Evolutionary conservation across 2,888 invertebrate genomes (phyloP).

Genomic region (Lomographa bimaculata): DNA sequence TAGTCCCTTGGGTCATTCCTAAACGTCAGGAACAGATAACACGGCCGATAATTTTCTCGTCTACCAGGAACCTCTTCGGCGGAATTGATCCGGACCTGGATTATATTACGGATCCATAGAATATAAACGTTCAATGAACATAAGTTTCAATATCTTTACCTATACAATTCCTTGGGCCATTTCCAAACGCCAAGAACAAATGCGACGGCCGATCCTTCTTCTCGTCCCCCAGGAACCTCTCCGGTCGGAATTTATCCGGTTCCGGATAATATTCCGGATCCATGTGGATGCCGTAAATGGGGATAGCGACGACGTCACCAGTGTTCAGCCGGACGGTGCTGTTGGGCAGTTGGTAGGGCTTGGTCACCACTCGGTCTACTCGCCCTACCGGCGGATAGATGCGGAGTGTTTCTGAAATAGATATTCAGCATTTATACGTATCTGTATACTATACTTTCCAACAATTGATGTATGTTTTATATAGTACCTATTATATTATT

Average conservation of each 20-base stretch:
- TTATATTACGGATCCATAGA: too few species aligned
- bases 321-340: slow-evolving; percentile 66
- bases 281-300: slow-evolving; percentile 78
- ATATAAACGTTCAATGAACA: too few species aligned
- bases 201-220: slow-evolving; percentile 74
- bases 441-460: too few species aligned
- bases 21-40: too few species aligned
- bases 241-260: slow-evolving; percentile 78
- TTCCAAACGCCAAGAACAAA: slow-evolving; percentile 80
- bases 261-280: slow-evolving; percentile 82
- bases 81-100: too few species aligned
- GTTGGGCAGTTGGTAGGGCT: slow-evolving; percentile 78
- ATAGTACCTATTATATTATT: too few species aligned
- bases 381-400: slow-evolving; percentile 81
- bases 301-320: slow-evolving; percentile 71
- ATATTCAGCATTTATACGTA: slow-evolving; percentile 3
- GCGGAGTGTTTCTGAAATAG: slow-evolving; percentile 81
- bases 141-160: too few species aligned
- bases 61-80: too few species aligned
- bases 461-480: too few species aligned
- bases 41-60: too few species aligned
- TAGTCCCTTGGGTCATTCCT: too few species aligned
- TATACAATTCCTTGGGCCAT: slow-evolving; percentile 79
- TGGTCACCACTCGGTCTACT: slow-evolving; percentile 80
- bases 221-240: slow-evolving; percentile 81